A percentile compares a stretch with the other conserved stretches of the same genome.
phyloP scores from a whole-genome alignment of 2,888 invertebrate genomes.

The Luperina nickerlii region DNA sequence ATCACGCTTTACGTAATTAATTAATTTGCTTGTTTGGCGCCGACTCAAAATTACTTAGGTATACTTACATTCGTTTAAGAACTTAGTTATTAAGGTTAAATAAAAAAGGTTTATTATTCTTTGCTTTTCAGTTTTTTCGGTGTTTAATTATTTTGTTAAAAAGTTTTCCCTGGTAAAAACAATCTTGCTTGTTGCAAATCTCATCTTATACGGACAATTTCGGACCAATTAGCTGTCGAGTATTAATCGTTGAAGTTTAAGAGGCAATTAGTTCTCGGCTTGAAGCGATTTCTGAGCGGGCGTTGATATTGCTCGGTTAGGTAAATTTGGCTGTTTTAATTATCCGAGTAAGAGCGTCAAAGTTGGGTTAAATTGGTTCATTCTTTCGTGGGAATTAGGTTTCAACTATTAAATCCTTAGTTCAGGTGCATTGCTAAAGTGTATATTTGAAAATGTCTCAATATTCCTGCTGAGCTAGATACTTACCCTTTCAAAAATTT shows the following conservation, averaged over 20 bases:
- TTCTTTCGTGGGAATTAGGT: background rate
- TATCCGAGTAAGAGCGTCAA: too few relatives aligned
- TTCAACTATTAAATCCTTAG: too few relatives aligned
- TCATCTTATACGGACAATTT: background rate
- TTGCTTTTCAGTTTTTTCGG: too few relatives aligned
- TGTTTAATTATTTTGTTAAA: too few relatives aligned
- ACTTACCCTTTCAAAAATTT: background rate
- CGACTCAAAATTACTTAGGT: too few relatives aligned
- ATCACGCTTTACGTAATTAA: too few relatives aligned
- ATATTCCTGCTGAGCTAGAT: background rate
- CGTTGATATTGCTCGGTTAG: background rate
- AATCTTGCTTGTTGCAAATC: background rate
- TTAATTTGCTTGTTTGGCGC: too few relatives aligned
- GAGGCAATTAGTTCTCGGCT: slow-evolving; percentile 1
- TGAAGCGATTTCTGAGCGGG: background rate
- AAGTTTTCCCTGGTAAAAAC: too few relatives aligned
- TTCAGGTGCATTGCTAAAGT: background rate
- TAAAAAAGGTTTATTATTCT: too few relatives aligned
- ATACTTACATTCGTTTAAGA: too few relatives aligned
- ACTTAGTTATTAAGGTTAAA: too few relatives aligned
- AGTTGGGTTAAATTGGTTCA: background rate
- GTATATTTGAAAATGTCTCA: background rate
- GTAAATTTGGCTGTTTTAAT: slow-evolving; percentile 5
- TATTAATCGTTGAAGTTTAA: background rate
- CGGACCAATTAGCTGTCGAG: background rate